Evolutionary conservation across 2,113 vertebrate genomes (phyloP), one percentile per base, ranked within the genome.

Genomic region (Pogona vitticeps): DNA sequence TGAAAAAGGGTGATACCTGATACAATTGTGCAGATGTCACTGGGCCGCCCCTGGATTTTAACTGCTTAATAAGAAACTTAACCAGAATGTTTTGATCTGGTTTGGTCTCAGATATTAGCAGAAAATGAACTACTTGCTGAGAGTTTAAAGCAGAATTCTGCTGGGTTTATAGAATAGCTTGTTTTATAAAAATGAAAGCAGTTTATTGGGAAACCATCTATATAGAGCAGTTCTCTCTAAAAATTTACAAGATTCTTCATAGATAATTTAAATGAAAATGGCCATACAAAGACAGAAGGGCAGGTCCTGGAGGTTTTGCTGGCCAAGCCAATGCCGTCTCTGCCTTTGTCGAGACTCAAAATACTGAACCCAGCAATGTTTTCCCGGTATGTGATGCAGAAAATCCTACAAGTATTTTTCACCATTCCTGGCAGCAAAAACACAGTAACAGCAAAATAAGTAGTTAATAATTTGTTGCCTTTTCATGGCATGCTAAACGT

Each of bases 11-110:
- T 84, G 88, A 84, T 36, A 84, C 88, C 42, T 26, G 71, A 88
- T 71, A 75, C 76, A 42, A 91, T 90, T 90, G 81, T 84, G 88
- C 42, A 83, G 72, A 85, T 89, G 89, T 83, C 83, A 92, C 13
- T 76, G 42, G 70, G 82, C 82, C 12, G 73, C 61, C 58, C 59
- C 14, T 71, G 20, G 18, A 36, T 7, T 71, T 90, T 31, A 92
- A 28, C 33, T 46, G 31, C n/a, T 38, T 67, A 52, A 18, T 18
- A 52, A 67, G 40, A 36, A 12, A 85, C 18, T 76, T 76, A 28
- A 67, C 61, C 31, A 42, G 67, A 67, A 67, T 67, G 4, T 28
- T 67, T 67, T 7, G 23, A 10, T 28, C 65, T 67, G 65, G 31
- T 31, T 52, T 52, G 5, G 46, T 52, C 46, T 52, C 46, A 52